Evolutionary conservation across 2,888 invertebrate species (phyloP).

Genomic region (Rotaria magnacalcarata): DNA sequence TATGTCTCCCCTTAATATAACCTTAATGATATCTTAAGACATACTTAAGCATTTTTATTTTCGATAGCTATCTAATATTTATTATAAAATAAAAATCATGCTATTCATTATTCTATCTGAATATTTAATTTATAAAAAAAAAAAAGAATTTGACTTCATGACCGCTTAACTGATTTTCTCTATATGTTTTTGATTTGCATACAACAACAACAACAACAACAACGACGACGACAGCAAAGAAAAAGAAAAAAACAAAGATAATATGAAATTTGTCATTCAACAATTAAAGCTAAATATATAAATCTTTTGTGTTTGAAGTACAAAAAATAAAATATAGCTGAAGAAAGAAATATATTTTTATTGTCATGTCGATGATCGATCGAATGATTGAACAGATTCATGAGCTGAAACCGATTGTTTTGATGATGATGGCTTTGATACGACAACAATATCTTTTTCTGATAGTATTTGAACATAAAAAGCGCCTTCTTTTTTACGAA

Average conservation of each 20-base stretch:
- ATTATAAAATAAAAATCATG: not conserved
- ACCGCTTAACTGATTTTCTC: not conserved
- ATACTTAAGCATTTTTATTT: too few relatives aligned
- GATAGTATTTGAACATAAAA: constrained; percentile 59
- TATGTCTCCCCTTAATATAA: too few relatives aligned
- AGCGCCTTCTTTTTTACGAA: constrained; percentile 57
- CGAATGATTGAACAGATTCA: not conserved
- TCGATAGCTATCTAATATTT: not conserved
- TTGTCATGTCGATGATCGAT: not conserved
- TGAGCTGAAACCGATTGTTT: not conserved
- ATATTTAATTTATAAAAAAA: not conserved
- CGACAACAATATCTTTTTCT: constrained; percentile 59
- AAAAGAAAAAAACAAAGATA: not conserved
- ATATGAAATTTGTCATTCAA: not conserved
- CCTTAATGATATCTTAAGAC: too few relatives aligned
- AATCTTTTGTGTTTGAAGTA: not conserved
- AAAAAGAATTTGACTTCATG: not conserved
- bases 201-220: not conserved
- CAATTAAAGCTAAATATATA: not conserved
- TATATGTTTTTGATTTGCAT: not conserved
- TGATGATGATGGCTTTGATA: constrained; percentile 47
- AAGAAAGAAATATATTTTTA: not conserved
- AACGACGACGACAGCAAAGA: not conserved
- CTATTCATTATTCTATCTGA: not conserved
- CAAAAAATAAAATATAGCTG: not conserved